Percentiles rank a stretch among this genome's conserved stretches.
These are phyloP conservation scores for Blastobasis adustella DNA, from an alignment of 2,888 invertebrate genomes.

Conservation along the genomic window DNA sequence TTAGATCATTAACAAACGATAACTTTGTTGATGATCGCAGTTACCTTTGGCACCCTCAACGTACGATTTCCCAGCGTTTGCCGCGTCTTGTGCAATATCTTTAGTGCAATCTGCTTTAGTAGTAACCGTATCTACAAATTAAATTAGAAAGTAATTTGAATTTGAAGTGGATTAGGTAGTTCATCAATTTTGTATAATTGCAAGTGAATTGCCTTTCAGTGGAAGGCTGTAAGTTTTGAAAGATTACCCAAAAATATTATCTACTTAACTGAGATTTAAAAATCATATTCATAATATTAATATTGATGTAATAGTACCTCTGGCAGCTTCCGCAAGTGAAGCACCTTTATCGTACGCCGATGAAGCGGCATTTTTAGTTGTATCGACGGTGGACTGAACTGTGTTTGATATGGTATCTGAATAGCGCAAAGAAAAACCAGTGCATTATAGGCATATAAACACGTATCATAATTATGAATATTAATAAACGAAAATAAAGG, in stretches of 20 bases:
- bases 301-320: constrained; percentile 15
- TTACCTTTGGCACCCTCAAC: too few relatives aligned
- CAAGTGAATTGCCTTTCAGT: too few relatives aligned
- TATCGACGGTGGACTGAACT: constrained; percentile 33
- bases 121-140: constrained; percentile 45
- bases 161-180: background rate
- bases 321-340: constrained; percentile 16
- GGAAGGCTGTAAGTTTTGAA: too few relatives aligned
- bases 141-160: background rate
- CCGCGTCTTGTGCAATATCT: too few relatives aligned
- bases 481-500: constrained; percentile 36
- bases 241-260: too few relatives aligned
- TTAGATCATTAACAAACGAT: too few relatives aligned
- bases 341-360: constrained; percentile 15
- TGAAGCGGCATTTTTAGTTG: constrained; percentile 24
- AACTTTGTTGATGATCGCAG: too few relatives aligned
- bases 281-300: too few relatives aligned
- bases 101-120: too few relatives aligned
- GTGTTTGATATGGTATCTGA: constrained; percentile 15
- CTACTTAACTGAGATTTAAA: too few relatives aligned
- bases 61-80: too few relatives aligned
- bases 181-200: too few relatives aligned
- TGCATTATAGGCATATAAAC: constrained; percentile 6
- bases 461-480: constrained; percentile 10
- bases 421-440: constrained; percentile 27